Base-by-base conservation (phyloP, 1,140 invertebrate genomes). In the Heliconius melpomene region DNA sequence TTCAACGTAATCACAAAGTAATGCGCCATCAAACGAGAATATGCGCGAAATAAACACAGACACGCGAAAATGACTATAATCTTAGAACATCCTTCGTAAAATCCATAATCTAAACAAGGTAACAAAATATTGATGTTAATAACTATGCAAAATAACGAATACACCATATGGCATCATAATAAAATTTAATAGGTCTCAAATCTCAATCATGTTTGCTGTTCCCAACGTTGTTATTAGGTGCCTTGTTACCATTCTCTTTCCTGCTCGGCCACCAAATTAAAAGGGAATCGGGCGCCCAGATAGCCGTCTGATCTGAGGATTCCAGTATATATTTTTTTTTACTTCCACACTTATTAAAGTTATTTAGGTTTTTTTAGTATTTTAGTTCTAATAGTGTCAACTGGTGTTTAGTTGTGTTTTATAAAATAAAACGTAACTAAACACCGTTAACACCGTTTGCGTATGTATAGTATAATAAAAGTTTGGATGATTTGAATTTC, bases 301-400 rank as follows among this genome's bases (percentile, higher is more conserved):
- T 82, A 84, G 82, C 84, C 80, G 83, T 84, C 86, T 75, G 77
- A 93, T 91, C 92, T 93, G 93, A 93, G 92, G 87, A 94, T 91
- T 94, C 92, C 91, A 90, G 90, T 91, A 90, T 92, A 92, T 6
- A 20, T 1, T 20, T 52, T 52, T 52, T 93, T 93, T 91, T 89
- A 93, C 93, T 94, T 93, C 93, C 93, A 93, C 90, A 88, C 89
- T 90, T 92, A 93, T 93, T 90, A 93, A 91, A 92, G 87, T 88
- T 87, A 89, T 89, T 89, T 87, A 82, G 90, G 88, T n/a, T 88
- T 85, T 89, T 66, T 16, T 29, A 18, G n/a, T 11, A 1, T 73
- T 40, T n/a, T 38, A n/a, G n/a, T 8, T 72, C 2, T 20, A 72
- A 72, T 72, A 38, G 23, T 74, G 52, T 78, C 50, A 83, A 75